Base-by-base conservation (phyloP, 1,140 invertebrate genomes). In the Oncopeltus fasciatus region DNA sequence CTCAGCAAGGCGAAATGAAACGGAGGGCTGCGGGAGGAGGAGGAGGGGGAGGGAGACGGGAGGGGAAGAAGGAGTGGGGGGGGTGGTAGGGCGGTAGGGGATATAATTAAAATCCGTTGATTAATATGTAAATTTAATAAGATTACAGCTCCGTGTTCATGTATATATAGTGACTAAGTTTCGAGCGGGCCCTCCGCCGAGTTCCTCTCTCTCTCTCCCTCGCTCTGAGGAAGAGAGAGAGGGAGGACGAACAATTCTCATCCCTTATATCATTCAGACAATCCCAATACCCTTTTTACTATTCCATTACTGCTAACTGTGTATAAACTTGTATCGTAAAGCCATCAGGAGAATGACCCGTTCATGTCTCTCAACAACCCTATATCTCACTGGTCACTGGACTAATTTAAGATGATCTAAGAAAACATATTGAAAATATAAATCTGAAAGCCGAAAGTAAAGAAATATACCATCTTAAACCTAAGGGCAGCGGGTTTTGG, bases 61-160 rank as follows among this genome's bases (percentile, higher is more conserved):
- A 24, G 24, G 49, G 49, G 49, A 53, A 38, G 31, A 20, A 47
- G 43, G 46, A 38, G 29, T 27, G 29, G 27, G 57, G 38, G 38
- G 68, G 71, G 70, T n/a, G n/a, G n/a, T 20, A 20, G 70, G 72
- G 74, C 74, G 69, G 72, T 72, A 73, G 73, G 74, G 82, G 79
- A 81, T 82, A 87, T 90, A 90, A 90, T 90, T 90, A 90, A 89
- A 90, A 90, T 90, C 86, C 86, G 85, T 90, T 90, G 87, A 90
- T 90, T 90, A 90, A 90, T 90, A 90, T 90, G 87, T 90, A 90
- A 90, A 90, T 89, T 88, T 90, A 89, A 90, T 90, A 89, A 90
- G 87, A 90, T 90, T 89, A 90, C 86, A 83, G 78, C 80, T 80
- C 78, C 67, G 67, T 67, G 67, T 67, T 67, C 67, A 66, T 67